Evolutionary conservation across 2,888 invertebrate species (phyloP), one percentile per base, ranked within the genome.

Genomic region (Cyclophora punctaria): DNA sequence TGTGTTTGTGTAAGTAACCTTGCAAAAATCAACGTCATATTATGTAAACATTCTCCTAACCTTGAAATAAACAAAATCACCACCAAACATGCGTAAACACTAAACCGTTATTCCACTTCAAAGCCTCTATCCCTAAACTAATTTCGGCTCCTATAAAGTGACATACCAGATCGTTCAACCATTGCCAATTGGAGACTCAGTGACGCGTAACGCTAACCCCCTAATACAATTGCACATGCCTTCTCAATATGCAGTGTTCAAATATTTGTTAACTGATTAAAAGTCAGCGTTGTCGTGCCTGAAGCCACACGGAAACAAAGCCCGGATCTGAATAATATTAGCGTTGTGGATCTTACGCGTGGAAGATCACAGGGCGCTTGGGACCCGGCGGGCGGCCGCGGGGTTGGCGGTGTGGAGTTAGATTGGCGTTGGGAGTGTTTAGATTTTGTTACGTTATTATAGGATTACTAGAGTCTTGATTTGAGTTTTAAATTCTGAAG

Each of bases 251-350:
- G 84, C 84, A 80, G 64, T 67, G 66, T 48, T 56, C 69, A 82
- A 82, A 86, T 83, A 80, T 87, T 85, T 83, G 84, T 75, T 64
- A 69, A 78, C 79, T 86, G 86, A 86, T 86, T 85, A 86, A 85
- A 87, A 85, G 84, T 82, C 78, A 82, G 78, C 78, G 80, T 80
- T 78, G 82, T 82, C 83, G 63, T 77, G 79, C 79, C 77, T 55
- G 63, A 59, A 73, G 78, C 76, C 63, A 71, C 77, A 75, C 66
- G 74, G 76, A 73, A 78, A 74, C 79, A 76, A 78, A 76, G 53
- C 64, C 66, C 70, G 66, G 75, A 75, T 81, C 80, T 80, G 77
- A 82, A 84, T 83, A 82, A 82, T 85, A 84, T 85, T 85, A 83
- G 83, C 67, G 60, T 62, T 73, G 73, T 71, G 77, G 71, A 80